These are phyloP conservation scores for Scaptomyza graminum DNA, from an alignment of 1,140 invertebrate genomes.

Conservation along the genomic window DNA sequence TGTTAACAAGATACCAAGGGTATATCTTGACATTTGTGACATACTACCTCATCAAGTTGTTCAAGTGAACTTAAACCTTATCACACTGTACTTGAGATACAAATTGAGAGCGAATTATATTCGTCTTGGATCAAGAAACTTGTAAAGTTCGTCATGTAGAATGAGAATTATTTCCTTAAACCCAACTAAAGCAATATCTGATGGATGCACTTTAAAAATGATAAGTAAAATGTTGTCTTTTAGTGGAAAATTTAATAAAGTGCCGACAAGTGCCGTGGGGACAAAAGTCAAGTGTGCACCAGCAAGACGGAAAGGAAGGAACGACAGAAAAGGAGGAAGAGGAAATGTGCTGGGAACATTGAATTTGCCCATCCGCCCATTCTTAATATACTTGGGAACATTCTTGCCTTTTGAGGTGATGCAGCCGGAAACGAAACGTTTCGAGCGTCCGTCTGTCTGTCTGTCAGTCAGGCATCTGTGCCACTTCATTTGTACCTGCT, in stretches of 20 bases:
- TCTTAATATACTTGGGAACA: neutral
- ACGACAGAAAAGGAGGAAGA: too few species aligned
- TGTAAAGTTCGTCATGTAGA: too few species aligned
- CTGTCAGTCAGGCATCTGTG: conserved; percentile 38
- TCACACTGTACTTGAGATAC: too few species aligned
- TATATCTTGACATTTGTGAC: too few species aligned
- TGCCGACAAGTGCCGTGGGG: neutral
- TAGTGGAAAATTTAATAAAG: conserved; percentile 62
- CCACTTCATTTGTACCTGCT: conserved; percentile 59
- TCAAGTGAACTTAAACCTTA: too few species aligned
- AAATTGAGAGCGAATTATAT: too few species aligned
- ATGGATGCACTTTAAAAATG: conserved; percentile 4
- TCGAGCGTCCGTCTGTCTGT: conserved; percentile 34
- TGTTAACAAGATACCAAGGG: too few species aligned
- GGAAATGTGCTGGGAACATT: neutral
- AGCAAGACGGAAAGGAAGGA: neutral
- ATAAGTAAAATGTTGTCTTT: conserved; percentile 48
- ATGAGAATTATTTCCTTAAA: too few species aligned
- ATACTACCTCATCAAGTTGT: too few species aligned
- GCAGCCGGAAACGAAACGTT: conserved; percentile 28
- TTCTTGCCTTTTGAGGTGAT: neutral
- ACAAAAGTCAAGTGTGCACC: neutral
- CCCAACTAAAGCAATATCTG: too few species aligned
- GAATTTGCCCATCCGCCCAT: neutral
- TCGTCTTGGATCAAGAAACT: too few species aligned